Conservation (phyloP, 2,113 vertebrate genomes). For the Chloropsis cyanopogon region DNA sequence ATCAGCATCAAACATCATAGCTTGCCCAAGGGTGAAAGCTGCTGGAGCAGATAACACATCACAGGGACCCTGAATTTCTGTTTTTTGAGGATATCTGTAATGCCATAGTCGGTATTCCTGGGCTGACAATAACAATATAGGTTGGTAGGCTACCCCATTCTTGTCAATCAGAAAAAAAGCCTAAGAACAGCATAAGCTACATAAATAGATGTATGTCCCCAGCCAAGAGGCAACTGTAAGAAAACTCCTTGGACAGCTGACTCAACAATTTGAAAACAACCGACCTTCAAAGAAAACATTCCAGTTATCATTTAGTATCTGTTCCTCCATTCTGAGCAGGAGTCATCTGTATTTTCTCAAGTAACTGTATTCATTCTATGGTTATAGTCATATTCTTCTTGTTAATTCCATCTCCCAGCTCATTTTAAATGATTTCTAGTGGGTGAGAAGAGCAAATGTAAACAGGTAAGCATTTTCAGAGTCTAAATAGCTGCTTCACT, state of each 20-base stretch:
- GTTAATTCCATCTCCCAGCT: background rate
- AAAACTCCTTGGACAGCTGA: slow-evolving; percentile 1
- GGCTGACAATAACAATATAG: background rate
- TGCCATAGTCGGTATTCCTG: background rate
- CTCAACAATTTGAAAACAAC: background rate
- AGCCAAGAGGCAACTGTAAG: background rate
- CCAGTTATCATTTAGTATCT: background rate
- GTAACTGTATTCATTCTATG: background rate
- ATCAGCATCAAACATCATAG: background rate
- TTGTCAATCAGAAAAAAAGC: background rate
- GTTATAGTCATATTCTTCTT: background rate
- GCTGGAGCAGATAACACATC: background rate
- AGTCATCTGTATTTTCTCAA: background rate
- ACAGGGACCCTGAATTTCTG: background rate
- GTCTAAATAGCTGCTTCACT: background rate
- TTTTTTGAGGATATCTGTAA: background rate
- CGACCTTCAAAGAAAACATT: slow-evolving; percentile 2
- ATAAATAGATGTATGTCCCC: background rate
- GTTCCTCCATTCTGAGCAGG: background rate
- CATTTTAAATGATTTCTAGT: slow-evolving; percentile 12
- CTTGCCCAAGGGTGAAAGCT: background rate
- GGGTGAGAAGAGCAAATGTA: background rate
- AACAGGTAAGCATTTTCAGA: slow-evolving; percentile 5
- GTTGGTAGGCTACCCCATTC: background rate
- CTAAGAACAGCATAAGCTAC: background rate